Conservation (phyloP, 2,797 vertebrate genomes). For the Neopelma chrysocephalum region DNA sequence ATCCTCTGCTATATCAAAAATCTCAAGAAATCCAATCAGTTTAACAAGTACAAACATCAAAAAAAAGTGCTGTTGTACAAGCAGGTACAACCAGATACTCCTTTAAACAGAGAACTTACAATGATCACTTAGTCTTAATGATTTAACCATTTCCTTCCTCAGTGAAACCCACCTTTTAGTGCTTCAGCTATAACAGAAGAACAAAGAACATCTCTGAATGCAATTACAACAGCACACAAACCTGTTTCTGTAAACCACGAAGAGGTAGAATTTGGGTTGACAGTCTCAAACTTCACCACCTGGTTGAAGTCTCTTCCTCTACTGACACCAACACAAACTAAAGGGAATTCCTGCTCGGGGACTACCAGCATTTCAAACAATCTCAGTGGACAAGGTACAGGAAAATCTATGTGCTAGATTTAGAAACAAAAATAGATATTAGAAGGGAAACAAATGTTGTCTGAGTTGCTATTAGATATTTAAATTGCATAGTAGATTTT, state of each 20-base stretch:
- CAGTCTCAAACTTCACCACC: constrained; percentile 91
- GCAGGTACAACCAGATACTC: not conserved
- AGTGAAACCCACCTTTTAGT: not conserved
- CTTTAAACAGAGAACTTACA: not conserved
- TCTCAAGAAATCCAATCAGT: not conserved
- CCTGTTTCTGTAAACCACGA: constrained; percentile 96
- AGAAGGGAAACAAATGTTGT: not conserved
- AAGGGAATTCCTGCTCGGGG: constrained; percentile 90
- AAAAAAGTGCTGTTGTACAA: not conserved
- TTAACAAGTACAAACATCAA: not conserved
- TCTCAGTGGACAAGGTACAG: constrained; percentile 88
- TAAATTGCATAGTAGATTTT: not conserved
- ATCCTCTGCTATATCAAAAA: not conserved
- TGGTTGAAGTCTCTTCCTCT: constrained; percentile 91
- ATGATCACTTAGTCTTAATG: not conserved
- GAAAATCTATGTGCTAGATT: constrained; percentile 90
- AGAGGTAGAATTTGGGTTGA: constrained; percentile 93
- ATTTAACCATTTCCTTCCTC: not conserved
- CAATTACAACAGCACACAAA: constrained; percentile 66
- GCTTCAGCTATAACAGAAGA: not conserved
- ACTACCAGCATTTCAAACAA: constrained; percentile 95
- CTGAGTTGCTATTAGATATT: not conserved
- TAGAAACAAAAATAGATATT: constrained; percentile 33
- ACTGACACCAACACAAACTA: constrained; percentile 91
- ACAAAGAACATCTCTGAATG: not conserved